Conservation (phyloP, 2,888 invertebrate species). For the Anaspis maculata region DNA sequence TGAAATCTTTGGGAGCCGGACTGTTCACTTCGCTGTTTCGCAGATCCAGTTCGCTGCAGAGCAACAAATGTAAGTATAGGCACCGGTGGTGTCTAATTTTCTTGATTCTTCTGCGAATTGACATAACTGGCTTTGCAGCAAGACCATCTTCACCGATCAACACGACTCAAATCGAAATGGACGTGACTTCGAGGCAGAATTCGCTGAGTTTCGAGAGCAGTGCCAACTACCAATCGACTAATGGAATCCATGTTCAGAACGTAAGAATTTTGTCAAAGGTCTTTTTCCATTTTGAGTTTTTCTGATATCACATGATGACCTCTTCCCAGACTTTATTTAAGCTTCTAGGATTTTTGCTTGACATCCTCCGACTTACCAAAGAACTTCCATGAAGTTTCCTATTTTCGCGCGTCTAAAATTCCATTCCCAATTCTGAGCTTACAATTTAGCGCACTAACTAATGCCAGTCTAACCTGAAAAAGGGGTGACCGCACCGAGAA, state of each 20-base stretch:
- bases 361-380: too few relatives aligned
- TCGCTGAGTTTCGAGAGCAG: slow-evolving; percentile 51
- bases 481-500: too few relatives aligned
- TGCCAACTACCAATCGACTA: slow-evolving; percentile 50
- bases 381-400: too few relatives aligned
- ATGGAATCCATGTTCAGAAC: slow-evolving; percentile 57
- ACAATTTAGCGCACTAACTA: too few relatives aligned
- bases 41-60: slow-evolving; percentile 46
- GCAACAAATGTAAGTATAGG: slow-evolving; percentile 40
- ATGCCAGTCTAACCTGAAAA: too few relatives aligned
- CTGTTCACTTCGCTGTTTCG: slow-evolving; percentile 59
- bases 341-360: too few relatives aligned
- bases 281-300: background rate
- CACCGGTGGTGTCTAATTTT: background rate
- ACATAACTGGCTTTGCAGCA: too few relatives aligned
- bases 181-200: slow-evolving; percentile 51
- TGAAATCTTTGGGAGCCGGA: slow-evolving; percentile 59
- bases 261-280: slow-evolving; percentile 29
- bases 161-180: slow-evolving; percentile 49
- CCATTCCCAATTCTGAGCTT: too few relatives aligned
- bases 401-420: too few relatives aligned
- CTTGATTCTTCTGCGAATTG: too few relatives aligned
- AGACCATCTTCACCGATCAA: slow-evolving; percentile 44
- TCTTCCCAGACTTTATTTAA: slow-evolving; percentile 10
- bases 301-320: too few relatives aligned